These are phyloP conservation scores for Argentina silus DNA, from an alignment of 2,797 vertebrate species.

Conservation along the genomic window DNA sequence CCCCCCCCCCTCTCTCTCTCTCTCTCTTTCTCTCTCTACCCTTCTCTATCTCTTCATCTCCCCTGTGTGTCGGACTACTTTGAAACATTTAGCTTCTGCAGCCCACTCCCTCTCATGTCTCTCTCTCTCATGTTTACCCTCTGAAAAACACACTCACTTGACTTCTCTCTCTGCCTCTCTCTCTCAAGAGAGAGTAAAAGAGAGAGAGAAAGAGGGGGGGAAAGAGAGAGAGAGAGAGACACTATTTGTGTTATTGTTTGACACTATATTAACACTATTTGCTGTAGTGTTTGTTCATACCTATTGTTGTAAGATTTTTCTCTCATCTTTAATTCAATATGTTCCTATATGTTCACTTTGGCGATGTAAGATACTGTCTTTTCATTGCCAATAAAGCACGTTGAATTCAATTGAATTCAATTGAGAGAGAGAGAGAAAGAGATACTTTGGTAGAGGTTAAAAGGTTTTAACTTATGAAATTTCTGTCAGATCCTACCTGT, in stretches of 20 bases:
- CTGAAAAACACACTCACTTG: not conserved
- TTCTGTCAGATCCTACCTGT: conserved; percentile 77
- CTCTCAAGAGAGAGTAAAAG: not conserved
- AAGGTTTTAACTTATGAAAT: too few species aligned
- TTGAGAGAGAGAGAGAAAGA: not conserved
- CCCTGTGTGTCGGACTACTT: not conserved
- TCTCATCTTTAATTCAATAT: too few species aligned
- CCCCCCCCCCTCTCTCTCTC: not conserved
- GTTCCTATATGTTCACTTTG: too few species aligned
- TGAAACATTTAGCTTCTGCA: not conserved
- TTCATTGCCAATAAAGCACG: too few species aligned
- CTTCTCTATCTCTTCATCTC: not conserved
- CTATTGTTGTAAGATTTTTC: too few species aligned
- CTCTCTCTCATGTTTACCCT: not conserved
- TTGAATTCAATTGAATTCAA: too few species aligned
- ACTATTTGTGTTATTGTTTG: not conserved
- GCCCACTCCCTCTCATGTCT: not conserved
- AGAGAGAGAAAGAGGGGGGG: not conserved
- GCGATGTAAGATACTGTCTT: too few species aligned
- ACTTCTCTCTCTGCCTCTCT: not conserved
- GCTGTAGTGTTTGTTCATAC: not conserved
- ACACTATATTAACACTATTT: not conserved
- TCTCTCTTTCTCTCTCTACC: not conserved
- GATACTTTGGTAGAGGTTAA: not conserved
- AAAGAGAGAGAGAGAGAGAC: not conserved